phyloP scores from a whole-genome alignment of 2,888 invertebrate genomes.

The Portevinia maculata region DNA sequence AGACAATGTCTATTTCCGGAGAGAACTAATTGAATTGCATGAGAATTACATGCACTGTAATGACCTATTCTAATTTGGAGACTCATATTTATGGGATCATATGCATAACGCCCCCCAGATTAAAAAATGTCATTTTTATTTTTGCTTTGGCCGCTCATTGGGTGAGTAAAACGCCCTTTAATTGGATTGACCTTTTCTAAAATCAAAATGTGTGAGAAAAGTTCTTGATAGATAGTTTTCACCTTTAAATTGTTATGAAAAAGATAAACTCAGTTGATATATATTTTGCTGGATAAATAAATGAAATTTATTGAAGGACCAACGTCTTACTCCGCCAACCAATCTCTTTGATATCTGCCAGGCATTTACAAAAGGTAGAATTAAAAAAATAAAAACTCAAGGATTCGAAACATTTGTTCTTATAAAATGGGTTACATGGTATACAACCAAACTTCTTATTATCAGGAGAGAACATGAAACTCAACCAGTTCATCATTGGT shows the following conservation, averaged over 20 bases:
- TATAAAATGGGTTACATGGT: too few relatives aligned
- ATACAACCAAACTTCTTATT: too few relatives aligned
- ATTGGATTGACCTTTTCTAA: neutral
- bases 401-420: too few relatives aligned
- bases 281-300: neutral
- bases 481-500: too few relatives aligned
- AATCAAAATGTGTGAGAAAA: too few relatives aligned
- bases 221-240: too few relatives aligned
- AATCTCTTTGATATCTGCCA: too few relatives aligned
- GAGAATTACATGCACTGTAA: conserved; percentile 15
- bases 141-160: neutral
- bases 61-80: conserved; percentile 19
- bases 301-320: neutral
- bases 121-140: conserved; percentile 7
- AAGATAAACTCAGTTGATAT: too few relatives aligned
- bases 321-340: too few relatives aligned
- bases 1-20: neutral
- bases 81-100: conserved; percentile 6
- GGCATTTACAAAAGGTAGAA: too few relatives aligned
- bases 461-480: too few relatives aligned
- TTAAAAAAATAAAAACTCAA: neutral
- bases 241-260: too few relatives aligned
- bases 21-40: neutral
- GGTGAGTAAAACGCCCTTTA: conserved; percentile 39
- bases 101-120: conserved; percentile 40